Conservation (phyloP, 2,113 vertebrate genomes). For the Brachypteracias leptosomus region DNA sequence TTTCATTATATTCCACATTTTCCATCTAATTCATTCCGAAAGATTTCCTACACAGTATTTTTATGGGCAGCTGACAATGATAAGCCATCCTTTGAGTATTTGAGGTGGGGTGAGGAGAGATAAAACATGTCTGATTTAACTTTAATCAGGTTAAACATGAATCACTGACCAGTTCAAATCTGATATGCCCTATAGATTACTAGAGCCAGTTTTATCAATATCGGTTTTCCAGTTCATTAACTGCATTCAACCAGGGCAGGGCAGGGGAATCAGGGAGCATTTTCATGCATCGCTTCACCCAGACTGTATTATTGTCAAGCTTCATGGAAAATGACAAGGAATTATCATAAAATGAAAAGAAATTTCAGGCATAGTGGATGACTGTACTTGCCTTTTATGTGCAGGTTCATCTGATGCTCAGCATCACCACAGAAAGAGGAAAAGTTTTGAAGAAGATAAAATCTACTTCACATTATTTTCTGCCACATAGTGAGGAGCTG, state of each 20-base stretch:
- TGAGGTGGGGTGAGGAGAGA: background rate
- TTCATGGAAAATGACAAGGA: conserved; percentile 34
- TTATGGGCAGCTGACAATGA: background rate
- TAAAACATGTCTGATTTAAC: background rate
- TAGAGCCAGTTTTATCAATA: conserved; percentile 49
- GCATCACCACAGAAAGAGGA: background rate
- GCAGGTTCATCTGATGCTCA: background rate
- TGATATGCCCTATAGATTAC: background rate
- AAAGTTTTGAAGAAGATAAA: background rate
- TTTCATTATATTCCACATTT: background rate
- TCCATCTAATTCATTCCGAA: background rate
- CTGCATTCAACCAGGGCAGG: conserved; percentile 26
- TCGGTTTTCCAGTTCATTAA: conserved; percentile 63
- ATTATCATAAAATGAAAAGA: background rate
- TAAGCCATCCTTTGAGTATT: background rate
- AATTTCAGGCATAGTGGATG: background rate
- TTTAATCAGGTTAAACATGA: conserved; percentile 53
- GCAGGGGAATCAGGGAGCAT: background rate
- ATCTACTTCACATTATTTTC: background rate
- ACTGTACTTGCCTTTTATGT: background rate
- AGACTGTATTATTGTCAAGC: background rate
- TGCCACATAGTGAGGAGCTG: background rate
- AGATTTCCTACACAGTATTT: background rate
- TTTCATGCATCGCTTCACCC: background rate
- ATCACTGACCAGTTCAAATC: conserved; percentile 2